phyloP scores from a whole-genome alignment of 2,797 vertebrate genomes.

The Hyperoplus lanceolatus region DNA sequence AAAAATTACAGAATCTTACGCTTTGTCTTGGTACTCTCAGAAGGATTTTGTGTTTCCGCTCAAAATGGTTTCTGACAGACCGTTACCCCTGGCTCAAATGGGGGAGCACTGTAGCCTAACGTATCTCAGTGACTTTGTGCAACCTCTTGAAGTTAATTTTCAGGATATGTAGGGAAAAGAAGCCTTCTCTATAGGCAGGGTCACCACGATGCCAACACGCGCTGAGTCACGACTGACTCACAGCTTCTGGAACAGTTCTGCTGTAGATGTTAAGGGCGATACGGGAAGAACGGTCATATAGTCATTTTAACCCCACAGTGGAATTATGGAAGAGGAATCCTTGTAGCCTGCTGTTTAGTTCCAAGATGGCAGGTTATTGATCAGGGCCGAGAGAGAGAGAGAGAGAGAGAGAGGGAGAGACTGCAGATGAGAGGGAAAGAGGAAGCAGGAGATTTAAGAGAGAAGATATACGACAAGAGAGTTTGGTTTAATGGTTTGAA shows the following conservation, averaged over 20 bases:
- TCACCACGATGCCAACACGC: conserved; percentile 46
- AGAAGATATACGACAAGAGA: conserved; percentile 8
- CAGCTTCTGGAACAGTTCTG: conserved; percentile 36
- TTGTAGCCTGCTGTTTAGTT: conserved; percentile 70
- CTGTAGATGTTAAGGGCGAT: conserved; percentile 5
- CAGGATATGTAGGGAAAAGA: conserved; percentile 43
- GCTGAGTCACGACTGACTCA: conserved; percentile 66
- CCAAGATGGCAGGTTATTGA: conserved; percentile 72
- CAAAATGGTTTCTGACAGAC: conserved; percentile 58
- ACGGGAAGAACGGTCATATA: conserved; percentile 13
- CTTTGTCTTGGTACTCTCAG: conserved; percentile 28
- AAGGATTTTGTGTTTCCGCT: conserved; percentile 55
- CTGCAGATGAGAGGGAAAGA: conserved; percentile 22
- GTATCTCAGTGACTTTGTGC: conserved; percentile 22
- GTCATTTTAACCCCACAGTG: conserved; percentile 60
- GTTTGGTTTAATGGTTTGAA: conserved; percentile 7
- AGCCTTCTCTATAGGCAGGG: conserved; percentile 9
- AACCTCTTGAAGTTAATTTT: conserved; percentile 41
- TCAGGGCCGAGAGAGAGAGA: conserved; percentile 50
- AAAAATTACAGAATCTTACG: background rate
- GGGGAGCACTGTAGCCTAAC: conserved; percentile 35
- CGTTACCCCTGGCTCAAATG: conserved; percentile 36
- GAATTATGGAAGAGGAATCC: conserved; percentile 77
- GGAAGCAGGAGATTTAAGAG: conserved; percentile 29
- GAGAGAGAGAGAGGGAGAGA: conserved; percentile 24